Conservation (phyloP, 2,888 invertebrate genomes). For the Chloromyia formosa region DNA sequence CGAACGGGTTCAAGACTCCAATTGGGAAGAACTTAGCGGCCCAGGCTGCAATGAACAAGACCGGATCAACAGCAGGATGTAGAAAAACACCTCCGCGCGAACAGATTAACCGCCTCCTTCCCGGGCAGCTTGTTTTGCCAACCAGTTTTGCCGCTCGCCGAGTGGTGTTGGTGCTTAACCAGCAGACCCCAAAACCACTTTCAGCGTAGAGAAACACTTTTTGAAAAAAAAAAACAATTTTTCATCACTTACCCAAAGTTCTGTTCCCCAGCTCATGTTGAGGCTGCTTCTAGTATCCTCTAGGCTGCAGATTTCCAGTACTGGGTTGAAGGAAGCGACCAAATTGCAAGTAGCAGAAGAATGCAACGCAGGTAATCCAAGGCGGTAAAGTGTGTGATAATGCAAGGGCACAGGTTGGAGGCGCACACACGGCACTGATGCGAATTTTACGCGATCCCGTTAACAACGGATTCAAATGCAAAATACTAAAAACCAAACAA, state of each 20-base stretch:
- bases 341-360: background rate
- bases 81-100: slow-evolving; percentile 32
- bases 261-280: slow-evolving; percentile 64
- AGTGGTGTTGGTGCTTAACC: background rate
- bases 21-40: background rate
- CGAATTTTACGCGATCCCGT: background rate
- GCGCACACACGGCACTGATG: background rate
- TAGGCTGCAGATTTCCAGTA: background rate
- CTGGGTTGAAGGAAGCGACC: background rate
- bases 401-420: background rate
- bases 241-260: slow-evolving; percentile 63
- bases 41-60: background rate
- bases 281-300: slow-evolving; percentile 19
- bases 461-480: background rate
- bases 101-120: background rate
- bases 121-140: slow-evolving; percentile 5
- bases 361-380: slow-evolving; percentile 38
- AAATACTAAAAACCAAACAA: background rate
- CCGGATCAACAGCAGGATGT: slow-evolving; percentile 21
- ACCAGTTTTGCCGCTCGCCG: slow-evolving; percentile 13
- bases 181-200: slow-evolving; percentile 45
- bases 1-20: background rate
- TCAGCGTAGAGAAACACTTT: background rate
- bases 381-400: slow-evolving; percentile 1
- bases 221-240: no score